Evolutionary conservation across 2,113 vertebrate species (phyloP).

Genomic region (Pygoscelis antarcticus): DNA sequence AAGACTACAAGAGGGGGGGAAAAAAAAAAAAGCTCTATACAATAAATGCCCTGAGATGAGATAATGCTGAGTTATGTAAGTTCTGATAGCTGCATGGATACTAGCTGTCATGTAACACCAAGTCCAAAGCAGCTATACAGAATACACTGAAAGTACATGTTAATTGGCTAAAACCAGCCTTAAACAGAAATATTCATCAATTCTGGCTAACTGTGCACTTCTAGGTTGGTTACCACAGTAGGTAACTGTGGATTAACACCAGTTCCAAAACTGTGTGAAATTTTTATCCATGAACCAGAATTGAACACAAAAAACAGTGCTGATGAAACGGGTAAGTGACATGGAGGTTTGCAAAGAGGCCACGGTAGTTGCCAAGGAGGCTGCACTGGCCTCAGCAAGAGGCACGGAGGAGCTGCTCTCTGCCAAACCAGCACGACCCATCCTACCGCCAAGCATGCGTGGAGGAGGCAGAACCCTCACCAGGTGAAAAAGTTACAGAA

Average conservation of each 20-base stretch:
- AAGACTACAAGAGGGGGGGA: background rate
- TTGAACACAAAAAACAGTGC: background rate
- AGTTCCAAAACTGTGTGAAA: background rate
- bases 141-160: background rate
- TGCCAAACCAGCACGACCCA: background rate
- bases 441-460: accelerated
- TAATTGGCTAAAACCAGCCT: background rate
- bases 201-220: background rate
- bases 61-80: background rate
- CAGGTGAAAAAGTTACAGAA: background rate
- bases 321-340: background rate
- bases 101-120: accelerated
- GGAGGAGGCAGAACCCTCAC: background rate
- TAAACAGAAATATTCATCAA: background rate
- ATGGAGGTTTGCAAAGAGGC: background rate
- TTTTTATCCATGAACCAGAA: background rate
- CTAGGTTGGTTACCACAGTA: background rate
- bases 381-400: background rate
- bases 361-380: background rate
- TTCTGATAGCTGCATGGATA: background rate
- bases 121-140: background rate
- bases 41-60: background rate
- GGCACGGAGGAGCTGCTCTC: accelerated
- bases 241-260: background rate
- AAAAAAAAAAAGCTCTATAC: background rate